A percentile compares a stretch with the other conserved stretches of the same genome.
Conservation (phyloP, 2,113 vertebrate genomes). For the Bagarius yarrelli region DNA sequence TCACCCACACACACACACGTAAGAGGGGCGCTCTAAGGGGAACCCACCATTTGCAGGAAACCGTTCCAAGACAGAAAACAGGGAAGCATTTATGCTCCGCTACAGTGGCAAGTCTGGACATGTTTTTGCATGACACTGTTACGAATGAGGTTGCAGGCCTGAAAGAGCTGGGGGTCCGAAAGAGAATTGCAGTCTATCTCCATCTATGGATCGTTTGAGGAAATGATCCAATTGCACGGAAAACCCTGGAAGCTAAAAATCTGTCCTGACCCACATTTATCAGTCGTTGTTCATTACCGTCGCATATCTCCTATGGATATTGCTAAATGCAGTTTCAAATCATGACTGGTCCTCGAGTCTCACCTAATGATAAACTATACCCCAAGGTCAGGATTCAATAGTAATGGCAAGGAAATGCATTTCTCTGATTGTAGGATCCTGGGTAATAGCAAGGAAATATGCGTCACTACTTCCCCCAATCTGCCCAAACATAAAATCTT, state of each 20-base stretch:
- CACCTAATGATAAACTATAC: neutral
- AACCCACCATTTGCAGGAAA: conserved; percentile 61
- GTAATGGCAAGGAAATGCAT: conserved; percentile 1
- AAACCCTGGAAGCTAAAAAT: conserved; percentile 14
- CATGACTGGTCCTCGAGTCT: neutral
- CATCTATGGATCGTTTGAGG: conserved; percentile 19
- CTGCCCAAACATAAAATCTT: neutral
- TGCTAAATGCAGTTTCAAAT: neutral
- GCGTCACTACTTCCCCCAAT: neutral
- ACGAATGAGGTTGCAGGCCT: conserved; percentile 50
- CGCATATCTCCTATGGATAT: conserved; percentile 19
- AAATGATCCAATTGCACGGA: conserved; percentile 27
- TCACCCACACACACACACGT: conserved; percentile 31
- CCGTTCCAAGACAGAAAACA: conserved; percentile 67
- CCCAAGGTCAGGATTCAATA: neutral
- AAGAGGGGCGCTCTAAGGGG: conserved; percentile 47
- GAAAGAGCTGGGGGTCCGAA: conserved; percentile 8
- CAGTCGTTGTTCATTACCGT: conserved; percentile 25
- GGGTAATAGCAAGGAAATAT: neutral
- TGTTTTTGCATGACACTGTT: conserved; percentile 65
- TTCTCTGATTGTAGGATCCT: neutral
- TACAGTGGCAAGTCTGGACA: conserved; percentile 71
- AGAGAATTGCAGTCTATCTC: conserved; percentile 31
- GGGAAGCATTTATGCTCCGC: conserved; percentile 55
- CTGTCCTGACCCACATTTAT: conserved; percentile 28